These are phyloP conservation scores for Eurytoma adleriae DNA, from an alignment of 2,888 invertebrate species.

Conservation along the genomic window DNA sequence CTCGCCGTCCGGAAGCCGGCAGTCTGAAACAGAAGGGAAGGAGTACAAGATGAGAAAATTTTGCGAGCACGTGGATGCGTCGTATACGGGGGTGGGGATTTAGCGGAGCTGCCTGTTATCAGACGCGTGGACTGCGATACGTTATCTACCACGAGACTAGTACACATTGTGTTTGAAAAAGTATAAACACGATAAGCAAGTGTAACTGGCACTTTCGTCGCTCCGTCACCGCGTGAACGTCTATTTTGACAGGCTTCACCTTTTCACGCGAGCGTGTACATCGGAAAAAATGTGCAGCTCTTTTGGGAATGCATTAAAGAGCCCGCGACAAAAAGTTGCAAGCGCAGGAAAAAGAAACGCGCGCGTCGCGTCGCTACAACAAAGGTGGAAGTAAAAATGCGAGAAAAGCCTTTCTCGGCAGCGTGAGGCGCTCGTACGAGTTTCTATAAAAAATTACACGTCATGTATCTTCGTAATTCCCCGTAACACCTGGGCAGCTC, in stretches of 20 bases:
- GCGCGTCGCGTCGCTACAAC: not conserved
- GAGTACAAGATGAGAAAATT: not conserved
- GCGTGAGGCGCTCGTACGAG: not conserved
- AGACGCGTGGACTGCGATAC: slow-evolving; percentile 7
- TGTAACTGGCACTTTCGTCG: not conserved
- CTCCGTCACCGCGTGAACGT: too few species aligned
- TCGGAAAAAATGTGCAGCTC: too few species aligned
- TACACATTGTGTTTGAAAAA: slow-evolving; percentile 24
- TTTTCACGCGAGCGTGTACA: too few species aligned
- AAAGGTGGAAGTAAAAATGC: not conserved
- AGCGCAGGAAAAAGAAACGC: too few species aligned
- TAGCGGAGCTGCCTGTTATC: slow-evolving; percentile 33
- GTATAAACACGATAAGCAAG: slow-evolving; percentile 45
- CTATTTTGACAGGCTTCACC: too few species aligned
- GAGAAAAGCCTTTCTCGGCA: not conserved
- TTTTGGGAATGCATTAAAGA: too few species aligned
- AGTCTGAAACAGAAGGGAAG: slow-evolving; percentile 22
- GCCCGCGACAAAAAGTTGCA: too few species aligned
- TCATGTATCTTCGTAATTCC: not conserved
- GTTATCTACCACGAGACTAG: slow-evolving; percentile 17
- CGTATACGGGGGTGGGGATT: not conserved
- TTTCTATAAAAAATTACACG: not conserved
- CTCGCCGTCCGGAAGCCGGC: slow-evolving; percentile 8
- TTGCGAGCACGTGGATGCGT: slow-evolving; percentile 8
- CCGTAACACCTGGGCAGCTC: not conserved